Base-by-base conservation (phyloP, 2,888 invertebrate genomes). In the Epistrophella euchroma region DNA sequence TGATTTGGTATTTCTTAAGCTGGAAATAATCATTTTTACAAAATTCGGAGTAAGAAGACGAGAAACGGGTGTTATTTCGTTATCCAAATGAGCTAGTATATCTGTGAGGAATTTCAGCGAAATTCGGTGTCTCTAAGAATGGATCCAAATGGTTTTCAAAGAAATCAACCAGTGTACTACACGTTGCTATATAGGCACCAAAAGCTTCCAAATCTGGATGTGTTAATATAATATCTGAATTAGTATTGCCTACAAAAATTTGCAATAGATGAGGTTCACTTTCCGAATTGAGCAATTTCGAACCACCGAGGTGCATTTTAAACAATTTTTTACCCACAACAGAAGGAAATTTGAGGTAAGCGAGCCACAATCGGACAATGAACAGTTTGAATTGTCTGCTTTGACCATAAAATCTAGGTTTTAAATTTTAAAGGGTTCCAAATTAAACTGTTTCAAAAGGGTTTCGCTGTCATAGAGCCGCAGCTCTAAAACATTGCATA, bases 181-280 rank as follows among this genome's bases (percentile, higher is more conserved):
- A 94, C 74, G 92, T 92, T 0, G 93, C 93, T 62, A 96, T 91
- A 88, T 93, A 92, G 64, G 92, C 91, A 35, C 94, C 94, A 88
- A 96, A 94, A 88, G 93, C 91, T 88, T 94, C 94, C 90, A 94
- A 95, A 55, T 95, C 93, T 25, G 96, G 96, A 91, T 96, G 96
- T 78, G 92, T 93, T 77, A 94, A 93, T 68, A 94, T 92, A n/a
- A n/a, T n/a, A 75, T 89, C 85, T 0, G 88, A 89, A 45, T 90
- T 89, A 22, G 88, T 89, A 32, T 88, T 89, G 22, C 95, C 95
- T 93, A 95, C 94, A 87, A 96, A 92, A 88, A 96, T 93, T 88
- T 94, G 94, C 89, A 93, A 92, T 45, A 96, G 91, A 78, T 93
- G 91, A 76, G 93, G 91, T 62, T 95, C 93, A 88, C 94, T 94